Evolutionary conservation across 2,113 vertebrate species (phyloP), one percentile per base, ranked within the genome.

Genomic region (Eupsittula cactorum): DNA sequence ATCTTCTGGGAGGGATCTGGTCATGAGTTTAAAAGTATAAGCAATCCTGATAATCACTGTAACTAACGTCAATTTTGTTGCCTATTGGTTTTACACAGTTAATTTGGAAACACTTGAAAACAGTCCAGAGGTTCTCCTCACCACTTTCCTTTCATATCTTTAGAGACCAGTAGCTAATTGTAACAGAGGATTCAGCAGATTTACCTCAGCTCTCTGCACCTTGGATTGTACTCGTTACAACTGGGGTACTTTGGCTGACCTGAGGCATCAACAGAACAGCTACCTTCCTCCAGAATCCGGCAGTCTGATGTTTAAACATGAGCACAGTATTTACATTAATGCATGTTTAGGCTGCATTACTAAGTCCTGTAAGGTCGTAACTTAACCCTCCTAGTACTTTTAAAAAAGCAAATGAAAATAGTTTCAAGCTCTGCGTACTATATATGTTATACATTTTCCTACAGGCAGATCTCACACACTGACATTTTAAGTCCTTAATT

Each of bases 401-500:
- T 11, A 28, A 96, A 95, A 97, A 82, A 78, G 44, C 70, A 95
- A 95, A 93, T 6, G 15, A 62, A 97, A 96, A 83, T 90, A 94
- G 78, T 86, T 95, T 95, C 83, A 67, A 95, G 88, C 82, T 97
- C 92, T 91, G 77, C 90, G 92, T 89, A 88, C 92, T 84, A 95
- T 67, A 12, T 27, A 39, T 6, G 50, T 39, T 86, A 81, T 5
- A 74, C 86, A 96, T 96, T 96, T 79, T 97, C 93, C 97, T 97
- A 97, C 78, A 83, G 95, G 97, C 97, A 97, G 86, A 97, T 93
- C 89, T 95, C 71, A 91, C 75, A 96, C 53, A 91, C 84, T 96
- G 96, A 95, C 95, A 95, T 96, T 97, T 98, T 97, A 95, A 98
- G 97, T 98, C 98, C 97, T 98, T 99, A 99, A 99, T 99, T 99